phyloP scores from a whole-genome alignment of 2,888 invertebrate species.

The Eulithis testata region DNA sequence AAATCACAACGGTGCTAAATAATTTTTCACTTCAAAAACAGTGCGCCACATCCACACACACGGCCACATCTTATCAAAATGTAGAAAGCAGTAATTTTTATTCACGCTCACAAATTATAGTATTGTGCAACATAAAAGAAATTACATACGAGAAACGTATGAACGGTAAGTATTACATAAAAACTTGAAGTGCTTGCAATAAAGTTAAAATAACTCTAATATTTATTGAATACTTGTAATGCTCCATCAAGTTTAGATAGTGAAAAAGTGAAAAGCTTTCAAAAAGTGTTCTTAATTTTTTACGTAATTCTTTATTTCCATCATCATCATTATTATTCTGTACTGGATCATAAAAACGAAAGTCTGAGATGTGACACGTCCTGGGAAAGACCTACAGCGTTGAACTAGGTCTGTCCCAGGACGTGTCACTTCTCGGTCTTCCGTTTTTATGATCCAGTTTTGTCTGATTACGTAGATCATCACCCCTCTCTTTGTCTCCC shows the following conservation, averaged over 20 bases:
- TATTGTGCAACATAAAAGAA: constrained; percentile 64
- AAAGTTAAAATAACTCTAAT: constrained; percentile 10
- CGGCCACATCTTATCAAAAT: constrained; percentile 39
- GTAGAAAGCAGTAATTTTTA: constrained; percentile 51
- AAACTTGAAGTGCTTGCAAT: constrained; percentile 19
- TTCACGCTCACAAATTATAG: constrained; percentile 61
- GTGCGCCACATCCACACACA: no score
- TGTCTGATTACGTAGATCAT: no score
- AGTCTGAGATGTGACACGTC: no score
- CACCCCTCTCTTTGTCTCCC: no score
- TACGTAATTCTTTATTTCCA: constrained; percentile 7
- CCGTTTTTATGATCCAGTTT: no score
- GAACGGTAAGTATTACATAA: constrained; percentile 30
- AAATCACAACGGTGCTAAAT: no score
- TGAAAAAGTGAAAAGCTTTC: constrained; percentile 8
- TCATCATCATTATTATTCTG: no score
- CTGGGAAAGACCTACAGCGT: no score
- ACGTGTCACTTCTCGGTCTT: no score
- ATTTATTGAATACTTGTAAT: constrained; percentile 19
- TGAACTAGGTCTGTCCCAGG: no score
- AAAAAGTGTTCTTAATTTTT: background rate
- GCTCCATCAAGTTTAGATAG: constrained; percentile 6
- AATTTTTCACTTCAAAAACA: no score
- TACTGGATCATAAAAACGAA: no score
- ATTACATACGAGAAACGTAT: constrained; percentile 42